Base-by-base conservation (phyloP, 2,888 invertebrate species). In the Drosophila niveifrons region DNA sequence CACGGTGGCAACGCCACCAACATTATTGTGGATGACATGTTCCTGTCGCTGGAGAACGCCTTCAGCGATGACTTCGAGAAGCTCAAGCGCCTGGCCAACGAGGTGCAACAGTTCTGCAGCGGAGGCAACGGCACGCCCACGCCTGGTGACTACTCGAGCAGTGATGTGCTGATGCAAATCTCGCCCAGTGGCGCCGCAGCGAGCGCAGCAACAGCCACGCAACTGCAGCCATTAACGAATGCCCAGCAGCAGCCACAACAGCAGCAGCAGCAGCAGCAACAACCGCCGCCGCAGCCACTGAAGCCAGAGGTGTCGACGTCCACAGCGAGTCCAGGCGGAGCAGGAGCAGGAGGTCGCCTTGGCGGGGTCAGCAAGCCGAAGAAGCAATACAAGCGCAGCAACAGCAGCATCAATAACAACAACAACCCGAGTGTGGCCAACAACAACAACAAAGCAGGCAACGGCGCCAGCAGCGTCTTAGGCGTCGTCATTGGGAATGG, bases 11-110 rank as follows among this genome's bases (percentile, higher is more conserved):
- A 68, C 29, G 78, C 90, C 73, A 91, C 90, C 74, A 91, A 88
- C 75, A 91, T 92, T 41, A 91, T 92, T 74, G 92, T 92, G 68
- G 93, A 93, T 72, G 92, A 93, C 65, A 93, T 93, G 92, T 93
- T 93, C 91, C 92, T 93, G 83, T 92, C 92, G 62, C 82, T 93
- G 66, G 93, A 92, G 82, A 90, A 91, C 66, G 92, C 92, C 52
- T 93, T 92, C 81, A 95, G 96, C 0, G 96, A 96, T 78, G 97
- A 97, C 89, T 97, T 96, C 88, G 97, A 97, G 90, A 97, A 97
- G 90, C 93, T 97, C 67, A 97, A 97, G 90, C 94, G 96, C 84
- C 96, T 97, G 92, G 96, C 96, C 34, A 95, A 95, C 82, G 97
- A 97, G 90, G 95, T 97, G 29, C 95, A 96, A 91, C 94, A 96